Evolutionary conservation across 2,113 vertebrate species (phyloP), one percentile per base, ranked within the genome.

Genomic region (Petrocephalus zakoni): DNA sequence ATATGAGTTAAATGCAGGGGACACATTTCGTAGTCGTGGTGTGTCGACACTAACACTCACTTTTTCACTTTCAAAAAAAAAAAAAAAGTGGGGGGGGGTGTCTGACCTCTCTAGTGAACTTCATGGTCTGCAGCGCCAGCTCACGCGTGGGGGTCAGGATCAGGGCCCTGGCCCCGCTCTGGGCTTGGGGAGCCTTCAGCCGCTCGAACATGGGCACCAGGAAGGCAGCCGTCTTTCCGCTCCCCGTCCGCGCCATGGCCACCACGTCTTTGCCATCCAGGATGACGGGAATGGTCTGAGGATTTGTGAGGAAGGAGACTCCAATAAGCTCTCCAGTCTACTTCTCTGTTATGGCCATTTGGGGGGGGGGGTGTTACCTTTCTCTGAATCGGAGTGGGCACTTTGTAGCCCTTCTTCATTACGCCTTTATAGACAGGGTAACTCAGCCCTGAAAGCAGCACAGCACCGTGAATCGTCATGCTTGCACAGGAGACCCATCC

Each of bases 341-440:
- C 29, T 19, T 86, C 29, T 78, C 42, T 0, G 5, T 8, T 42
- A 78, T 37, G 34, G 17, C 34, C 13, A 78, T 78, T 78, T 15
- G 34, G 15, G 7, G 72, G 34, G 34, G 37, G 34, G 34, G 6
- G 6, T 37, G 2, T 90, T 89, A 98, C 98, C 96, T 97, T 99
- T 93, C 98, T 97, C 94, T 99, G 98, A 91, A 99, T 99, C 4
- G 98, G 98, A 0, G 98, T 99, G 0, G 98, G 98, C 64, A 99
- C 97, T 92, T 99, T 99, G 94, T 99, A 99, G 47, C 98, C 98
- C 89, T 98, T 99, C 93, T 97, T 98, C 97, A 99, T 98, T 90
- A 99, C 86, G 8, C 98, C 98, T 92, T 97, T 99, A 93, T 94
- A 99, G 0, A 99, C 97, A 0, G 97, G 97, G 90, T 97, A 99